Percentiles rank a stretch among this genome's conserved stretches.
Conservation (phyloP, 1,140 invertebrate genomes). For the Drosophila gunungcola region DNA sequence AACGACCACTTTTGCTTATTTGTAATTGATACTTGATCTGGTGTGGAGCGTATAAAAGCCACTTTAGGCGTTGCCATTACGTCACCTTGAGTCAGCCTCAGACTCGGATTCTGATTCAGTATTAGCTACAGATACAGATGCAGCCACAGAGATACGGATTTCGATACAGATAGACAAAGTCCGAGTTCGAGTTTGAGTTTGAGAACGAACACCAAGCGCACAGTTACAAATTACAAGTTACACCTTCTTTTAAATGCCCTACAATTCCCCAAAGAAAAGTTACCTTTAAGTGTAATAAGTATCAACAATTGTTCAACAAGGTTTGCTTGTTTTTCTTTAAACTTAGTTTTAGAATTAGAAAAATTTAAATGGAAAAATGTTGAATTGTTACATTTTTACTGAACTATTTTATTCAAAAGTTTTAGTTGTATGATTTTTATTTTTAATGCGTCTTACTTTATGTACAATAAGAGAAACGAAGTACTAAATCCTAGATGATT, state of each 20-base stretch:
- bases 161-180: constrained; percentile 26
- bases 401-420: too few species aligned
- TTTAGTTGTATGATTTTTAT: too few species aligned
- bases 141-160: constrained; percentile 10
- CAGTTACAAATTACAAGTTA: constrained; percentile 16
- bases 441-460: too few species aligned
- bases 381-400: too few species aligned
- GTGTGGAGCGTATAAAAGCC: constrained; percentile 77
- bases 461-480: too few species aligned
- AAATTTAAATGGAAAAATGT: too few species aligned
- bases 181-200: constrained; percentile 33
- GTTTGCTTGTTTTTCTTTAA: too few species aligned
- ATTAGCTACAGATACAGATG: not conserved
- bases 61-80: constrained; percentile 80
- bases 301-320: too few species aligned
- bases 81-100: constrained; percentile 72
- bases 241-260: not conserved
- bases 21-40: constrained; percentile 82
- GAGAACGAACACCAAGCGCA: constrained; percentile 15
- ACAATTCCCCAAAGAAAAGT: not conserved
- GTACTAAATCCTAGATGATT: too few species aligned
- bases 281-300: too few species aligned
- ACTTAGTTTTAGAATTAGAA: too few species aligned
- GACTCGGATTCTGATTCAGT: constrained; percentile 25
- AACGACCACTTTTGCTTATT: constrained; percentile 46